Evolutionary conservation across 2,797 vertebrate species (phyloP), one percentile per base, ranked within the genome.

Genomic region (Tenualosa ilisha): DNA sequence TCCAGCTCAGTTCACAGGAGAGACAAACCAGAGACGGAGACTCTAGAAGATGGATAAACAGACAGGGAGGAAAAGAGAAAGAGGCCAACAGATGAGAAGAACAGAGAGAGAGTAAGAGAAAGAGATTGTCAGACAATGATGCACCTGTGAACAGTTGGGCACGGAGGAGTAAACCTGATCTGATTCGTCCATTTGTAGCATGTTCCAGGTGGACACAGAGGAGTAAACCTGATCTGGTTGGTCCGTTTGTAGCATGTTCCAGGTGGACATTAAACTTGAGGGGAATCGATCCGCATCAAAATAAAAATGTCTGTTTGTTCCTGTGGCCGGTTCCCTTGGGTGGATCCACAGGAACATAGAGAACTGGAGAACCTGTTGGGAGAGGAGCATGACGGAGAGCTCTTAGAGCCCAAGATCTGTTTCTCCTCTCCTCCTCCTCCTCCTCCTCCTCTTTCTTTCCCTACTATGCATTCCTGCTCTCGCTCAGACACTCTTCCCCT

Each of bases 231-330:
- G 56, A 59, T 59, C 56, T 59, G 54, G 20, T 56, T 56, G 0
- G 20, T 22, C 56, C 20, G 90, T 87, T 91, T 87, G 86, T 85
- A 86, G 26, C 84, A 51, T 84, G 84, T 49, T 81, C 87, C 89
- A 86, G 85, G 88, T 83, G 50, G 82, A 81, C 68, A 88, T 31
- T 31, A 82, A 85, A 86, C 90, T 31, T 56, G 88, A 87, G 84
- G 85, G 85, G 85, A 87, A 85, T 89, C 86, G 83, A 89, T 88
- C 85, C 82, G 59, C 82, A 84, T 89, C 86, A 86, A 84, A 50
- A 86, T 87, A 85, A 88, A 91, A 89, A 93, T 90, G 90, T 91
- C 82, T 22, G 56, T 61, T 22, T 31, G 53, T 56, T 61, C 31
- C 31, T 59, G 54, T 6, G 54, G 54, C 17, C 17, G 17, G 20